Evolutionary conservation across 2,888 invertebrate species (phyloP).

Genomic region (Mystacides longicornis): DNA sequence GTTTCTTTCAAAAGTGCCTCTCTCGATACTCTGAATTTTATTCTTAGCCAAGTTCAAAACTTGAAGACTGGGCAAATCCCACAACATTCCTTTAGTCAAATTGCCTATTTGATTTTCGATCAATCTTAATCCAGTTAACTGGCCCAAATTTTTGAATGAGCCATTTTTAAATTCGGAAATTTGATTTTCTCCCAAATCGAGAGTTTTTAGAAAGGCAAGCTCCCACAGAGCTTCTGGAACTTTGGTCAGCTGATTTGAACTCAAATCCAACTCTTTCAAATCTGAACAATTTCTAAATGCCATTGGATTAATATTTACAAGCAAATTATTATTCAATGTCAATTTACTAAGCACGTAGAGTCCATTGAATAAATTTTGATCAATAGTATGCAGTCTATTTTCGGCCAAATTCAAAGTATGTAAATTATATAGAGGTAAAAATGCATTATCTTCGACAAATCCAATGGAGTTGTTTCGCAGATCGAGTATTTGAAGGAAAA

Average conservation of each 20-base stretch:
- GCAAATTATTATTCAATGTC: constrained; percentile 77
- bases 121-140: constrained; percentile 77
- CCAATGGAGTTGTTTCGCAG: constrained; percentile 81
- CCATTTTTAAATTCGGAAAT: constrained; percentile 77
- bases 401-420: constrained; percentile 84
- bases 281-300: constrained; percentile 85
- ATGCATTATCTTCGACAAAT: constrained; percentile 83
- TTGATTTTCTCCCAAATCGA: constrained; percentile 89
- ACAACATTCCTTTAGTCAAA: constrained; percentile 77
- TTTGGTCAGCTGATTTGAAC: constrained; percentile 74
- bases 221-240: constrained; percentile 80
- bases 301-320: constrained; percentile 68
- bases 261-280: constrained; percentile 80
- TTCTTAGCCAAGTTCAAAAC: constrained; percentile 85
- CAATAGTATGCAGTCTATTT: constrained; percentile 75
- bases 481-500: constrained; percentile 78
- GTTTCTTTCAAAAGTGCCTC: constrained; percentile 77
- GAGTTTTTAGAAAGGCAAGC: constrained; percentile 73
- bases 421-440: constrained; percentile 79
- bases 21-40: constrained; percentile 76
- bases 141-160: constrained; percentile 76
- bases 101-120: constrained; percentile 88
- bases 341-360: constrained; percentile 76
- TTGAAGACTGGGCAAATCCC: constrained; percentile 76
- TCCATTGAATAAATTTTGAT: constrained; percentile 75